Evolutionary conservation across 2,797 vertebrate species (phyloP), one percentile per base, ranked within the genome.

Genomic region (Scyliorhinus canicula): DNA sequence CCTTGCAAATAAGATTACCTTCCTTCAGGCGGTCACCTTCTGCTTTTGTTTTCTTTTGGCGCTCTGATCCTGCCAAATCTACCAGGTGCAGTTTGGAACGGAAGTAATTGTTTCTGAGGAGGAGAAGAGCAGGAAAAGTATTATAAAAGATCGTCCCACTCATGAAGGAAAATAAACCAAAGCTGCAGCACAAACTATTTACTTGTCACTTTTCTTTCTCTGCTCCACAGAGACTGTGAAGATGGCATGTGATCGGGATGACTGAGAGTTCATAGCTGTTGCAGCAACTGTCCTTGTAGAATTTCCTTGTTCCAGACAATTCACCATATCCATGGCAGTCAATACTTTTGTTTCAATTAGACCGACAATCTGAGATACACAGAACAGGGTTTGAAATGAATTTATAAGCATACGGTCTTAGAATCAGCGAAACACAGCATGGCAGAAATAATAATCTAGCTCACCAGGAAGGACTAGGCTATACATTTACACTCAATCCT

Each of bases 31-130:
- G 97, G 95, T 99, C 98, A 79, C 99, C 99, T 96, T 99, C 98
- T 9, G 99, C 98, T 96, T 99, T 99, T 7, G 99, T 99, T 96
- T 99, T 99, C 96, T 99, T 99, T 95, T 99, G 99, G 95, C 99
- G 98, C 96, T 99, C 99, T 0, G 99, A 99, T 93, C 99, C 99
- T 95, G 99, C 99, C 26, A 99, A 97, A 96, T 99, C 99, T 95
- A 99, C 99, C 26, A 99, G 97, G 96, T 99, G 99, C 0, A 99
- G 96, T 96, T 99, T 99, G 60, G 98, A 99, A 95, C 97, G 97
- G 95, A 99, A 96, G 0, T 97, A 97, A 96, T 97, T 97, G 1
- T 95, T 98, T 96, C 99, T 99, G 12, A 82, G 88, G 95, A 95
- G 77, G 9, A 82, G 95, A 95, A 96, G 0, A 96, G 71, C 14